phyloP scores from a whole-genome alignment of 2,797 vertebrate species.

The Enteromius treurensis region DNA sequence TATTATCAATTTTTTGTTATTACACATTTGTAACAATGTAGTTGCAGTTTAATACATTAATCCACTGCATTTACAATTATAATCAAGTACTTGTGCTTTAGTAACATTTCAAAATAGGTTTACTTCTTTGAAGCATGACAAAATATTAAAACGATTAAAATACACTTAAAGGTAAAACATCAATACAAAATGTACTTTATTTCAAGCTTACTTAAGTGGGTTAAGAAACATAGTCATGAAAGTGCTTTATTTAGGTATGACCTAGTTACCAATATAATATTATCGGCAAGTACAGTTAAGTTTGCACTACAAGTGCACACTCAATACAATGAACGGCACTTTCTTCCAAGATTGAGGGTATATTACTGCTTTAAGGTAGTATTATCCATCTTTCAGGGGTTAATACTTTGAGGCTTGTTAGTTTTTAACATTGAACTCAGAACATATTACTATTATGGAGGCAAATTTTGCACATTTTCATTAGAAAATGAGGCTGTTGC shows the following conservation, averaged over 20 bases:
- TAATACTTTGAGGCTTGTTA: neutral
- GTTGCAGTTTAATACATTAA: neutral
- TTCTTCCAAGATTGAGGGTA: neutral
- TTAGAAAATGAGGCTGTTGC: neutral
- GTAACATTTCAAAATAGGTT: neutral
- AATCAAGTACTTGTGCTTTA: neutral
- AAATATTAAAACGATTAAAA: neutral
- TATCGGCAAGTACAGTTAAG: neutral
- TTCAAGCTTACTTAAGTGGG: neutral
- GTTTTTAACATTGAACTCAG: neutral
- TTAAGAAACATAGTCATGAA: neutral
- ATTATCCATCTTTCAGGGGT: neutral
- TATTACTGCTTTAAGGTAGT: too few relatives aligned
- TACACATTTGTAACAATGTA: neutral
- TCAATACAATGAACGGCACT: neutral
- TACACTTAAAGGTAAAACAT: neutral
- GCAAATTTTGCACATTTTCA: neutral
- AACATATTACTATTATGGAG: neutral
- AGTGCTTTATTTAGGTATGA: neutral
- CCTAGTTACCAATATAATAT: neutral
- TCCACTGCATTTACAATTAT: neutral
- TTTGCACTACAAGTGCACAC: neutral
- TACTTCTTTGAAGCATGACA: neutral
- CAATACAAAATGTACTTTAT: neutral
- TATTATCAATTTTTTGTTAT: neutral